Evolutionary conservation across 2,113 vertebrate species (phyloP).

Genomic region (Passer domesticus): DNA sequence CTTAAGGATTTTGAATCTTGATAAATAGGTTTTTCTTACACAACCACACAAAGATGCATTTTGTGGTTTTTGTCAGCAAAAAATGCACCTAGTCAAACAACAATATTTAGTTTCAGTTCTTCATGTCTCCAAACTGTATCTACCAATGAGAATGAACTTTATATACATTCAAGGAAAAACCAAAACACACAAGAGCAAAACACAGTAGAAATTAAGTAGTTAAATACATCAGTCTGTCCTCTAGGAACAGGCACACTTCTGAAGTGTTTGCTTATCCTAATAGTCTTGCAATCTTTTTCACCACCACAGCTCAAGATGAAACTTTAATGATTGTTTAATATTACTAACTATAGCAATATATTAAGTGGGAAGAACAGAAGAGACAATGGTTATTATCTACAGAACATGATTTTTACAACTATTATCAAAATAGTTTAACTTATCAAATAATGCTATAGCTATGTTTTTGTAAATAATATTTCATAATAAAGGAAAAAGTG

Average conservation of each 20-base stretch:
- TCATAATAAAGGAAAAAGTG: neutral
- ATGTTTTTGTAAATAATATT: neutral
- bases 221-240: neutral
- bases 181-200: neutral
- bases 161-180: neutral
- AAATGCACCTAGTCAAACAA: neutral
- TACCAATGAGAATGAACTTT: neutral
- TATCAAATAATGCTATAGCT: neutral
- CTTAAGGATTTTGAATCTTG: neutral
- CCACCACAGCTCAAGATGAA: neutral
- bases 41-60: neutral
- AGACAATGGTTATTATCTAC: neutral
- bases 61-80: neutral
- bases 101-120: neutral
- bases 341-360: neutral
- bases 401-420: neutral
- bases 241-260: neutral
- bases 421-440: neutral
- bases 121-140: neutral
- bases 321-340: neutral
- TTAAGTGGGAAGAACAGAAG: neutral
- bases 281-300: neutral
- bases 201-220: neutral
- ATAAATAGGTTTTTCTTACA: neutral
- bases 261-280: neutral